Conservation (phyloP, 2,888 invertebrate genomes). For the Sinopyrophorus schimmeli region DNA sequence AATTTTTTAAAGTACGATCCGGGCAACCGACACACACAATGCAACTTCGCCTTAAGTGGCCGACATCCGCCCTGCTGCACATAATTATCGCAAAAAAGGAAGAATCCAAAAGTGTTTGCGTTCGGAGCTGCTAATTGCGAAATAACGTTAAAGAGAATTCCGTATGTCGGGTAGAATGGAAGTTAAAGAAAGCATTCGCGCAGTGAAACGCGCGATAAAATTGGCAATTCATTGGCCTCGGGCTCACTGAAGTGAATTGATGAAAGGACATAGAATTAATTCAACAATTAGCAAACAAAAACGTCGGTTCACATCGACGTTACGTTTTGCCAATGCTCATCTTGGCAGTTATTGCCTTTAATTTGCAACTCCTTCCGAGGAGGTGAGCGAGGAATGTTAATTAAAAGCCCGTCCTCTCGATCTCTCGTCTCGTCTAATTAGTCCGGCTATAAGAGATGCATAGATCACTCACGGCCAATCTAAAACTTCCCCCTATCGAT, state of each 20-base stretch:
- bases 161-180: constrained; percentile 27
- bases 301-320: constrained; percentile 49
- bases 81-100: too few relatives aligned
- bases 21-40: too few relatives aligned
- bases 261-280: constrained; percentile 53
- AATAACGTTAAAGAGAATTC: constrained; percentile 26
- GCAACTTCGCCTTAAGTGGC: too few relatives aligned
- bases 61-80: constrained; percentile 2
- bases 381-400: constrained; percentile 57
- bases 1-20: too few relatives aligned
- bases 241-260: constrained; percentile 44
- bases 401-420: constrained; percentile 53
- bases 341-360: constrained; percentile 57
- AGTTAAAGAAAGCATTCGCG: constrained; percentile 38
- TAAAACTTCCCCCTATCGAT: constrained; percentile 15
- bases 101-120: too few relatives aligned
- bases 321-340: constrained; percentile 50
- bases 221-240: constrained; percentile 40
- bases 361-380: constrained; percentile 54
- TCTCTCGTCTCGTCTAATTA: constrained; percentile 47
- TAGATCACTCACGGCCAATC: constrained; percentile 41
- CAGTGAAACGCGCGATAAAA: constrained; percentile 39
- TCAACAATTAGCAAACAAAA: constrained; percentile 56
- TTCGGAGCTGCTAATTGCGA: constrained; percentile 27
- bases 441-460: constrained; percentile 39